Conservation (phyloP, 1,140 invertebrate genomes). For the Chironomus striatipennis region DNA sequence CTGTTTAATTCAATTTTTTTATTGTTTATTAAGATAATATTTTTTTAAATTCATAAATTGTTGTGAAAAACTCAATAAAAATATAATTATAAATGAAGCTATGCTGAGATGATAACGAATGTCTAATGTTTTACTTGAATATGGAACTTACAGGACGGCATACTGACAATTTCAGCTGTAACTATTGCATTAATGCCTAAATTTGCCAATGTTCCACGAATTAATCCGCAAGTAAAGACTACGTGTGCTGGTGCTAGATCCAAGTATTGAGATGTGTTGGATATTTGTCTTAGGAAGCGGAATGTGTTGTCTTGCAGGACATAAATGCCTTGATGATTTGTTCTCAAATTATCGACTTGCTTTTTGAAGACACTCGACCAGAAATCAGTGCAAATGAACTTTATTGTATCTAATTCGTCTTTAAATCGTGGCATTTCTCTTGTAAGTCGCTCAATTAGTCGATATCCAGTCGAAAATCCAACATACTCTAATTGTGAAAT, state of each 20-base stretch:
- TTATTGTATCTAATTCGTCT: constrained; percentile 96
- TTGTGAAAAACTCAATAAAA: constrained; percentile 10
- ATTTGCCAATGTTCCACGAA: constrained; percentile 89
- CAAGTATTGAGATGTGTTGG: constrained; percentile 82
- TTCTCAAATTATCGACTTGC: constrained; percentile 96
- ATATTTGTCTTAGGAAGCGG: constrained; percentile 79
- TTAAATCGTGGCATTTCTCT: constrained; percentile 90
- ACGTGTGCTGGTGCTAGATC: constrained; percentile 87
- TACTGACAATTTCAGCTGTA: constrained; percentile 76
- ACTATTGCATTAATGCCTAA: constrained; percentile 89
- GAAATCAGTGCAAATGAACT: constrained; percentile 98
- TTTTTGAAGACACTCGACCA: constrained; percentile 96
- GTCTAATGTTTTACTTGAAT: constrained; percentile 61
- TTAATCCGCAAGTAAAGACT: constrained; percentile 90
- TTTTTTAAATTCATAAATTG: not conserved
- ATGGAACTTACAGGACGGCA: constrained; percentile 90
- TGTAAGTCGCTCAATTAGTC: constrained; percentile 86
- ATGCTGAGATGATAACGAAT: constrained; percentile 7
- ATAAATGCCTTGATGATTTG: constrained; percentile 97
- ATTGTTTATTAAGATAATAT: not conserved
- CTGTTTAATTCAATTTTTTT: not conserved
- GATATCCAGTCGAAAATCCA: constrained; percentile 85
- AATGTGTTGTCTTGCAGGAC: constrained; percentile 96
- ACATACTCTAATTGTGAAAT: constrained; percentile 82
- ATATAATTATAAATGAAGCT: not conserved